Conservation (phyloP, 2,797 vertebrate genomes). For the Premnoplex brunnescens region DNA sequence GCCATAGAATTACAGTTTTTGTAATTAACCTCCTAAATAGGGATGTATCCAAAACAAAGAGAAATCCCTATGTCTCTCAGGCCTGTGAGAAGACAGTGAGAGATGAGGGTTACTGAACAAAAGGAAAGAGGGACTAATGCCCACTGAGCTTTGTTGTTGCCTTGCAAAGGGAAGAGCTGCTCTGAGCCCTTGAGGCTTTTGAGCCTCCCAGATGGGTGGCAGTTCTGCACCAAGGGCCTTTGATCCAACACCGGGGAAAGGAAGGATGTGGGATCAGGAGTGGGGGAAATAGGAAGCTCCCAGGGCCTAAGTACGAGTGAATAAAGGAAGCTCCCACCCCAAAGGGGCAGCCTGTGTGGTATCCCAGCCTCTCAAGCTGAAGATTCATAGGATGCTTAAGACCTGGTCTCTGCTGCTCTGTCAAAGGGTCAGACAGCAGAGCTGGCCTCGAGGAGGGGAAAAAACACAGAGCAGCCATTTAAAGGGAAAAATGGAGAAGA, state of each 20-base stretch:
- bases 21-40: conserved; percentile 57
- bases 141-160: not conserved
- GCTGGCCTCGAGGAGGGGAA: not conserved
- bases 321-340: not conserved
- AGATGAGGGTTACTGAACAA: not conserved
- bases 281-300: not conserved
- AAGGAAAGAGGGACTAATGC: not conserved
- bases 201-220: accelerated
- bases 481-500: conserved; percentile 50
- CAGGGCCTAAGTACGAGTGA: not conserved
- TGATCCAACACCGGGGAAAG: not conserved
- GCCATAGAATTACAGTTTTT: conserved; percentile 31
- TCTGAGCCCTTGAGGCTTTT: accelerated
- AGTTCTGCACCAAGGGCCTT: not conserved
- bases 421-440: not conserved
- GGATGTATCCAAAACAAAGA: conserved; percentile 42
- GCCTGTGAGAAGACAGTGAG: not conserved
- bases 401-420: not conserved
- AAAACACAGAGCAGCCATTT: conserved; percentile 58
- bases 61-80: not conserved
- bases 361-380: not conserved
- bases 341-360: not conserved
- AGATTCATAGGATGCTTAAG: not conserved
- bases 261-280: not conserved
- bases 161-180: not conserved